Base-by-base conservation (phyloP, 2,888 invertebrate species). In the Campoplex nolae region DNA sequence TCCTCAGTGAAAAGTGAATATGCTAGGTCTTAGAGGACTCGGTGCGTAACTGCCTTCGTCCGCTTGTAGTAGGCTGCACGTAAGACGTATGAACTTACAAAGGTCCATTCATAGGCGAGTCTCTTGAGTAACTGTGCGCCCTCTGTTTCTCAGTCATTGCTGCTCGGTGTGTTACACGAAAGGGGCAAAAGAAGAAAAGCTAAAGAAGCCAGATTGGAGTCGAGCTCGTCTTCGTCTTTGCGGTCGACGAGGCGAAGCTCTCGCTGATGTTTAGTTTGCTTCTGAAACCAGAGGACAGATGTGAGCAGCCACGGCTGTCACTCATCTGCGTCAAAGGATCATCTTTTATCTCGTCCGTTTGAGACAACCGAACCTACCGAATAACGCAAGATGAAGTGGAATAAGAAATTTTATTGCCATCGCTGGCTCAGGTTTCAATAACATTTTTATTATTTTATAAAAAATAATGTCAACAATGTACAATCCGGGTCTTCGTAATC, bases 241-340 rank as follows among this genome's bases (percentile, higher is more conserved):
- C 79, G 56, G 67, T 77, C 79, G 79, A 73, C 79, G 83, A 85
- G 80, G 65, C 84, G 67, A 65, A 82, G 73, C 80, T 65, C 80
- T 65, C 80, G 62, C 74, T 87, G 82, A 88, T 86, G 86, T 83
- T 83, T 89, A 80, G 88, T 85, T 89, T 87, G 86, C 84, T 86
- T 78, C 82, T 79, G 88, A 87, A 88, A 83, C 75, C 58, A 71
- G 67, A 84, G 89, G 90, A 89, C 90, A 90, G 90, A 90, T 91
- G 90, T 83, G 84, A 90, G 87, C 90, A 90, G 90, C 88, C 90
- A 90, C 88, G 90, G 89, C 90, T 91, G 92, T 92, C 92, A 91
- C 90, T 92, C 91, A 91, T 88, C 87, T 82, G 87, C 90, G 91
- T 92, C 91, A 92, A 91, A 91, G 90, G 89, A 90, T 91, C 90